A percentile compares a stretch with the other conserved stretches of the same genome.
Conservation (phyloP, 2,113 vertebrate species). For the Nothocercus nigrocapillus region DNA sequence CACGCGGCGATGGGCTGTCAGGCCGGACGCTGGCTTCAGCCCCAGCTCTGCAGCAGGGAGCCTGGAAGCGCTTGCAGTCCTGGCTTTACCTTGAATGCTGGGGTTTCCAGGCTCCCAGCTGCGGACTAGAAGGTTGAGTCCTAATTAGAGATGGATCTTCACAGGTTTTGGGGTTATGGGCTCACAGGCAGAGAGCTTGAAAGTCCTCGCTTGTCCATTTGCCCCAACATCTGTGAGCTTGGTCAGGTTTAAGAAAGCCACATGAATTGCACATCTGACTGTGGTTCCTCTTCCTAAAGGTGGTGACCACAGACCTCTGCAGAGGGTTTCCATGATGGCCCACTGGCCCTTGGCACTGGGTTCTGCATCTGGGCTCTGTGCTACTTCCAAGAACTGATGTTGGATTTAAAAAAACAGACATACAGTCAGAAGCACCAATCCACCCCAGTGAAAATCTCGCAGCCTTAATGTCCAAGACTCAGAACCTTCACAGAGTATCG, state of each 20-base stretch:
- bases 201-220: background rate
- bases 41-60: background rate
- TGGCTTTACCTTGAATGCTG: background rate
- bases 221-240: fast-evolving
- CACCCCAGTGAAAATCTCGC: background rate
- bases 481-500: background rate
- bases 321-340: background rate
- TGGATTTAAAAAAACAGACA: background rate
- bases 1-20: fast-evolving
- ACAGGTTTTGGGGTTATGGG: background rate
- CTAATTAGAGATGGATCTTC: background rate
- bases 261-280: background rate
- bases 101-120: background rate
- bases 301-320: background rate
- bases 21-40: background rate
- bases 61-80: background rate
- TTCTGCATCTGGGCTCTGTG: background rate
- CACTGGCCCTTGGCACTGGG: background rate
- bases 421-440: background rate
- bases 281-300: background rate
- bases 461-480: background rate
- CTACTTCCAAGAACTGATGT: background rate
- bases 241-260: background rate
- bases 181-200: background rate
- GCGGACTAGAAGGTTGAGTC: background rate